Percentiles rank a stretch among this genome's conserved stretches.
phyloP scores from a whole-genome alignment of 2,888 invertebrate genomes.

The Parascotia fuliginaria region DNA sequence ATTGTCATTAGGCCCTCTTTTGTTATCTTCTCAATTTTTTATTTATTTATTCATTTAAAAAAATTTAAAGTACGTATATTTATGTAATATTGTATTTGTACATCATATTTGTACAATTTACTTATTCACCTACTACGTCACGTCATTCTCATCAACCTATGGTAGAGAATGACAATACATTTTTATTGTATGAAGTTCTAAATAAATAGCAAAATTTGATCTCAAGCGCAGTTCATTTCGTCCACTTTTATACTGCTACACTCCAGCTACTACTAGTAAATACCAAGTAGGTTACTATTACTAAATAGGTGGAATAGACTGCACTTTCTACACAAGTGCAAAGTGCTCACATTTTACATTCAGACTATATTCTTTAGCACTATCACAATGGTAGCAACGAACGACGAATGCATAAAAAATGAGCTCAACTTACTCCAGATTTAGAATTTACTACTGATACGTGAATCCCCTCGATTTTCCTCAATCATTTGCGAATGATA shows the following conservation, averaged over 20 bases:
- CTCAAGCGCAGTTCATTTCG: no score
- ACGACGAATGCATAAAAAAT: conserved; percentile 1
- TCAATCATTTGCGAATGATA: conserved; percentile 11
- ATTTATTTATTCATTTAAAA: no score
- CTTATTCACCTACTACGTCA: no score
- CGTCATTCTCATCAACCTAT: no score
- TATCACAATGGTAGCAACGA: background rate
- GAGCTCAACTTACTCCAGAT: background rate
- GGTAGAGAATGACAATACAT: no score
- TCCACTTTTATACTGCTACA: background rate
- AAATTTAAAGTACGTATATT: no score
- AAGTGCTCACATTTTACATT: background rate
- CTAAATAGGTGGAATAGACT: background rate
- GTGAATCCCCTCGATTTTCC: background rate
- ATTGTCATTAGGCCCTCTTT: no score
- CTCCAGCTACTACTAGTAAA: background rate
- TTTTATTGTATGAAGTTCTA: no score
- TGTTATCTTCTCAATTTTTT: no score
- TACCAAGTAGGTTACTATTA: background rate
- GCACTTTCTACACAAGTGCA: background rate
- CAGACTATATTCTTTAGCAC: background rate
- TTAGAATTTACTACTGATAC: background rate
- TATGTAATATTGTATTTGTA: no score
- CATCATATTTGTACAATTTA: no score
- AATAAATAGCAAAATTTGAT: no score